Base-by-base conservation (phyloP, 2,888 invertebrate species). In the Carabus problematicus region DNA sequence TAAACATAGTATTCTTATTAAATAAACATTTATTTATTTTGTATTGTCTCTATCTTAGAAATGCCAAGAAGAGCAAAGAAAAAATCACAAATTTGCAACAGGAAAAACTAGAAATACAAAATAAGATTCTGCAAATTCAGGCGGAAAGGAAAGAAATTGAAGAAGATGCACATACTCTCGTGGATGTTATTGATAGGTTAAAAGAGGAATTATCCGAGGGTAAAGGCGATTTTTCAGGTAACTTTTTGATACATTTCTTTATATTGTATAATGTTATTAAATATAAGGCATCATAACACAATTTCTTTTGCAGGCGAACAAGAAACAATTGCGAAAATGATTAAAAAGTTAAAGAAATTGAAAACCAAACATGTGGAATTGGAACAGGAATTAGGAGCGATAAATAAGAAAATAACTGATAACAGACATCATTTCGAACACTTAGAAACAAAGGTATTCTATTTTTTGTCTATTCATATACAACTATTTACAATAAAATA, bases 291-390 rank as follows among this genome's bases (percentile, higher is more conserved):
- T 29, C 29, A 29, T 29, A 29, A n/a, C n/a, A n/a, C n/a, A 3
- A 14, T 14, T 52, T 29, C 8, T 56, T 54, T 77, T 72, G 66
- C 74, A 61, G 77, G 76, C 2, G 79, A 91, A 0, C 90, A 91
- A 73, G 85, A 89, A 67, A 88, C 91, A 75, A 87, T 92, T 42
- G 81, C 84, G 0, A 84, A 82, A 43, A 80, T 92, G 0, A 86
- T 86, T 39, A 83, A 85, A 29, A 84, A 87, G 66, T 90, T 92
- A 76, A 91, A 88, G 71, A 87, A 89, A 69, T 79, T 89, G 4
- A 92, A 91, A 76, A 84, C 88, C 0, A 84, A 88, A 63, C 87
- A 91, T 54, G 83, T 96, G 0, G 93, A 94, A 75, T 84, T 93
- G 0, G 90, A 91, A 70, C 89, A 92, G 73, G 89, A 90, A 52